Conservation (phyloP, 2,888 invertebrate genomes). For the Ormyrus pomaceus region DNA sequence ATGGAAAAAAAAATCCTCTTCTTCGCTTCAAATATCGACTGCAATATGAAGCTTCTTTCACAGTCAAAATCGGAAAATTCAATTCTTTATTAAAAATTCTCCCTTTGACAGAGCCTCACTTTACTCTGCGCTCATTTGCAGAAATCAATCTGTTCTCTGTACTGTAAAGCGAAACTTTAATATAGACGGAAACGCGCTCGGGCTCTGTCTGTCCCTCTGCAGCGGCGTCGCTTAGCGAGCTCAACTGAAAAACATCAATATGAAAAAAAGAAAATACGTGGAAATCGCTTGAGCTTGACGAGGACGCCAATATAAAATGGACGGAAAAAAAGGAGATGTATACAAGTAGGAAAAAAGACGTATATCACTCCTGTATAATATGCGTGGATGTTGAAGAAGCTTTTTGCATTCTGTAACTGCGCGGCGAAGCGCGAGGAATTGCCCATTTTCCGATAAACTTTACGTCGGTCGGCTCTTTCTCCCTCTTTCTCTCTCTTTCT, state of each 20-base stretch:
- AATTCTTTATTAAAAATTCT: neutral
- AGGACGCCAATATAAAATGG: neutral
- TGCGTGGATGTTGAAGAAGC: conserved; percentile 18
- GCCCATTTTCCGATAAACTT: conserved; percentile 49
- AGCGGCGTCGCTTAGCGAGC: no score
- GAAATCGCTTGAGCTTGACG: neutral
- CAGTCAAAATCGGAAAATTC: no score
- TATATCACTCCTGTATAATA: neutral
- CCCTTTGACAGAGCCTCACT: conserved; percentile 9
- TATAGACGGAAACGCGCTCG: neutral
- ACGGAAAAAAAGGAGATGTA: neutral
- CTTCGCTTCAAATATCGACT: neutral
- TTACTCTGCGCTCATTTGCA: conserved; percentile 9
- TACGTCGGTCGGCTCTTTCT: neutral
- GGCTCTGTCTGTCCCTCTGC: no score
- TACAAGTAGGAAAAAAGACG: neutral
- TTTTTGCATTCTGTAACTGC: conserved; percentile 31
- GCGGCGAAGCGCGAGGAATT: conserved; percentile 33
- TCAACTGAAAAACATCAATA: neutral
- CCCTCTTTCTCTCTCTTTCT: no score
- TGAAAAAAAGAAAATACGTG: neutral
- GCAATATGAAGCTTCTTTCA: no score
- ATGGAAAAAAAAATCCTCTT: neutral
- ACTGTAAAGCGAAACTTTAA: conserved; percentile 33
- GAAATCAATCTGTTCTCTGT: conserved; percentile 24